Evolutionary conservation across 2,113 vertebrate species (phyloP).

Genomic region (Anoura caudifer): DNA sequence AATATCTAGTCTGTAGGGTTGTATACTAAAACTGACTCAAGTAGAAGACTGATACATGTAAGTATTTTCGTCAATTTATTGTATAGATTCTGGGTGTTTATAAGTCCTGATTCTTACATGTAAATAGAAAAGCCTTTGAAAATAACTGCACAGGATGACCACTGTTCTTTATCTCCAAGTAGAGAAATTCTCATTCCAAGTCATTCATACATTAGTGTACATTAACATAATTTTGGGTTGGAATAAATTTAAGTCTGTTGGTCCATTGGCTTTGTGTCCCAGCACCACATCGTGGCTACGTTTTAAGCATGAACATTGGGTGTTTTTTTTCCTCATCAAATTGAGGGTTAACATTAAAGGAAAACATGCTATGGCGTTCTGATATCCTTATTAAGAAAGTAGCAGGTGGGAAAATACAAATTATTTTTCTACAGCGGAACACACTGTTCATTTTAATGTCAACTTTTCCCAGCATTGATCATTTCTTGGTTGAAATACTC

Average conservation of each 20-base stretch:
- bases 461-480: not conserved
- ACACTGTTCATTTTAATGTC: not conserved
- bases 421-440: not conserved
- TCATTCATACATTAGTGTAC: not conserved
- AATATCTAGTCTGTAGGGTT: not conserved
- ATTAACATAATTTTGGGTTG: slow-evolving; percentile 14
- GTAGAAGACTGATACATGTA: slow-evolving; percentile 3
- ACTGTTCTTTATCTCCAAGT: slow-evolving; percentile 17
- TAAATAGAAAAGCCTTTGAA: slow-evolving; percentile 38
- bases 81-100: not conserved
- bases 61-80: slow-evolving; percentile 32
- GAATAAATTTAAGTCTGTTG: slow-evolving; percentile 37
- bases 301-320: slow-evolving; percentile 12
- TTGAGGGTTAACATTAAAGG: not conserved
- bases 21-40: not conserved
- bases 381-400: not conserved
- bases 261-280: not conserved
- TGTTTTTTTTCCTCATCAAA: not conserved
- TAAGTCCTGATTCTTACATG: not conserved
- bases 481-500: slow-evolving; percentile 14
- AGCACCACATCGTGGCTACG: not conserved
- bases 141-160: not conserved
- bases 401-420: not conserved
- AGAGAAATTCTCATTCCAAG: slow-evolving; percentile 34
- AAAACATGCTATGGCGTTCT: not conserved